phyloP scores from a whole-genome alignment of 1,140 invertebrate genomes.

The Grapholita molesta region DNA sequence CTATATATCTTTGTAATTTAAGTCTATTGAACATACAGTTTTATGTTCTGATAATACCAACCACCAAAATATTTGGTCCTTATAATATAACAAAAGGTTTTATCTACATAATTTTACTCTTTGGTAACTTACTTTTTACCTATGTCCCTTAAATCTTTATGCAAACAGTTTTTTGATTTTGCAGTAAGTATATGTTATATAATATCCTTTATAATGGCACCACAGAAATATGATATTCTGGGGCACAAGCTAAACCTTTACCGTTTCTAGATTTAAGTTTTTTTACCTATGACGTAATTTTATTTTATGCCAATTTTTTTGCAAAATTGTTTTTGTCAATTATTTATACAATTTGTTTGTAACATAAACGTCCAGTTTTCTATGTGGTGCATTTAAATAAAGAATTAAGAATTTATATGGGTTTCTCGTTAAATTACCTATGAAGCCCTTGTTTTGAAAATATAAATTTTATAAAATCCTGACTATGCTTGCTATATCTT shows the following conservation, averaged over 20 bases:
- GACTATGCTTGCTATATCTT: background rate
- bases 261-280: background rate
- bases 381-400: constrained; percentile 14
- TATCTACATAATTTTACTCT: too few relatives aligned
- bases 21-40: too few relatives aligned
- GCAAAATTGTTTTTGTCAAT: constrained; percentile 8
- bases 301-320: background rate
- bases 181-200: too few relatives aligned
- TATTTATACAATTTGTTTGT: constrained; percentile 16
- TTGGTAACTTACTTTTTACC: too few relatives aligned
- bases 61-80: too few relatives aligned
- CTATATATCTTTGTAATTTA: background rate
- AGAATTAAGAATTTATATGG: constrained; percentile 7
- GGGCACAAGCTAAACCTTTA: background rate
- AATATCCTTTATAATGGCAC: background rate
- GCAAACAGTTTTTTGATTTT: too few relatives aligned
- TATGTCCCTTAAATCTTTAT: too few relatives aligned
- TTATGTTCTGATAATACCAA: too few relatives aligned
- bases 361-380: constrained; percentile 13
- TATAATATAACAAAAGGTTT: too few relatives aligned
- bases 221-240: background rate
- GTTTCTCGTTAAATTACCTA: constrained; percentile 11
- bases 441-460: background rate
- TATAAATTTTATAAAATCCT: background rate
- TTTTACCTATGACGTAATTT: constrained; percentile 7